Percentiles rank a stretch among this genome's conserved stretches.
Conservation (phyloP, 1,140 invertebrate genomes). For the Drosophila lacertosa region DNA sequence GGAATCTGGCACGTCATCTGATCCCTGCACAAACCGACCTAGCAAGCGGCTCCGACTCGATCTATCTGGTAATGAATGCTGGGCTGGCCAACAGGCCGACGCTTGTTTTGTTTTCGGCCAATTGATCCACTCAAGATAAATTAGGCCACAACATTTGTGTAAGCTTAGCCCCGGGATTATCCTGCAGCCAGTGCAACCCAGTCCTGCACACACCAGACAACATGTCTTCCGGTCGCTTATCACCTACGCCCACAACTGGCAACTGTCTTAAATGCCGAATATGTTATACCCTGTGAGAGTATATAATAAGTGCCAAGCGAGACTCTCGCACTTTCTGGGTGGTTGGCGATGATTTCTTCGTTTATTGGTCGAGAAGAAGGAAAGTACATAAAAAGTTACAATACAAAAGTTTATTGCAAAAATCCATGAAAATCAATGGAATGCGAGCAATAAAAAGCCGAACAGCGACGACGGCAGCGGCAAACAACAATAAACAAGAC, state of each 20-base stretch:
- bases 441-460: conserved; percentile 75
- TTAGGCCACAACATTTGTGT: conserved; percentile 75
- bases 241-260: conserved; percentile 19
- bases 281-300: not conserved
- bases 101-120: conserved; percentile 36
- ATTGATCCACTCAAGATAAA: conserved; percentile 80
- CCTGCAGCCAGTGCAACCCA: not conserved
- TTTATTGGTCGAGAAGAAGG: conserved; percentile 21
- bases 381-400: conserved; percentile 65
- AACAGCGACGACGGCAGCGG: conserved; percentile 23
- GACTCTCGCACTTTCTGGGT: not conserved
- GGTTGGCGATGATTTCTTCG: conserved; percentile 18
- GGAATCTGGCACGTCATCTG: conserved; percentile 23
- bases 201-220: conserved; percentile 38
- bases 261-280: not conserved
- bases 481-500: conserved; percentile 55
- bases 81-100: not conserved
- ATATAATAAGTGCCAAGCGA: conserved; percentile 13
- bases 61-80: conserved; percentile 29
- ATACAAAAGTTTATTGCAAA: conserved; percentile 72
- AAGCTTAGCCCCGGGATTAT: conserved; percentile 68
- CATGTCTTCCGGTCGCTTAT: conserved; percentile 62
- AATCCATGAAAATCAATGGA: conserved; percentile 83
- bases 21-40: conserved; percentile 8
- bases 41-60: not conserved